Conservation (phyloP, 2,888 invertebrate species). For the Amphiduros pacificus region DNA sequence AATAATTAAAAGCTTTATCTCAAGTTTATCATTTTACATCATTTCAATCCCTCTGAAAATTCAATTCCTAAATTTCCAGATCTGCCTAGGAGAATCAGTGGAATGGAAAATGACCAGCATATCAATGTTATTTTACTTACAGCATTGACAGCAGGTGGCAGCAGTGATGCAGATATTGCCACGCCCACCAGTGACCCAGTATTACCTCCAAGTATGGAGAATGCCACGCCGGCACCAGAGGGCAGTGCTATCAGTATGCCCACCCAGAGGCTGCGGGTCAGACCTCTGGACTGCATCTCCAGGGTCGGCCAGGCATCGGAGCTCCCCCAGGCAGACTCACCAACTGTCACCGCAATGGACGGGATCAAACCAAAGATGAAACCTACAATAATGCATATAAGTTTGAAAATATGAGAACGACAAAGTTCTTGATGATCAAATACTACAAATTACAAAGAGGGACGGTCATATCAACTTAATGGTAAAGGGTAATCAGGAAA, state of each 20-base stretch:
- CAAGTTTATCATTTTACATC: too few relatives aligned
- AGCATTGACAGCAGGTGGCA: constrained; percentile 81
- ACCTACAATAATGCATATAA: background rate
- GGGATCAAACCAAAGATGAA: constrained; percentile 12
- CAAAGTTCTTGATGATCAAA: background rate
- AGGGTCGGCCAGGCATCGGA: constrained; percentile 29
- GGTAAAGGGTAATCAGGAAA: too few relatives aligned
- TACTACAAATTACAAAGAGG: too few relatives aligned
- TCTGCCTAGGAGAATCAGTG: background rate
- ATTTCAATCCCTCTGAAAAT: background rate
- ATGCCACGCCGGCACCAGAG: constrained; percentile 77
- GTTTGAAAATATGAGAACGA: background rate
- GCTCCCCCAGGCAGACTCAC: constrained; percentile 43
- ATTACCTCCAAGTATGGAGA: constrained; percentile 78
- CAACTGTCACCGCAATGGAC: constrained; percentile 34
- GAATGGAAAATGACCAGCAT: background rate
- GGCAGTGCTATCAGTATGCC: constrained; percentile 76
- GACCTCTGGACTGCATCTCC: constrained; percentile 61
- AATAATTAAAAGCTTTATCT: too few relatives aligned
- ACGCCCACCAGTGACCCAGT: constrained; percentile 79
- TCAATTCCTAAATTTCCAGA: background rate
- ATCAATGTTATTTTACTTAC: constrained; percentile 61
- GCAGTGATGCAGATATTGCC: constrained; percentile 78
- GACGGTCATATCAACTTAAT: too few relatives aligned
- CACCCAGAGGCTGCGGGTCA: constrained; percentile 70